A percentile compares a stretch with the other conserved stretches of the same genome.
Evolutionary conservation across 2,888 invertebrate genomes (phyloP).

Genomic region (Drosophila incognita): DNA sequence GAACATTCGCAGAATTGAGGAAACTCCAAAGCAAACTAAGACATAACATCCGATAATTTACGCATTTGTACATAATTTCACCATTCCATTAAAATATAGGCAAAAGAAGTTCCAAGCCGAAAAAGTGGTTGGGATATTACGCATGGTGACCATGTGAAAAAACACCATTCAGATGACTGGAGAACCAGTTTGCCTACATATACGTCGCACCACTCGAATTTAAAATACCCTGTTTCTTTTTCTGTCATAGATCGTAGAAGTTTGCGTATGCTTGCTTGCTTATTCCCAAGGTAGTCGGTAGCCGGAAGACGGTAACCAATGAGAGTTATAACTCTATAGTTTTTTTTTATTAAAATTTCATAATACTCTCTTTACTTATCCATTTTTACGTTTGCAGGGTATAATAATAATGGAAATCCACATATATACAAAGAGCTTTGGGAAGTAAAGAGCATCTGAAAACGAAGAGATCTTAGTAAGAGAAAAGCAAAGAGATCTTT

Average conservation of each 20-base stretch:
- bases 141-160: neutral
- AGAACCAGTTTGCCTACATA: constrained; percentile 20
- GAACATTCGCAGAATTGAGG: neutral
- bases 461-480: constrained; percentile 7
- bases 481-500: neutral
- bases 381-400: neutral
- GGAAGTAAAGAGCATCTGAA: neutral
- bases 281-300: neutral
- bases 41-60: constrained; percentile 1
- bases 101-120: neutral
- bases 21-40: neutral
- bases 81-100: neutral
- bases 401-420: neutral
- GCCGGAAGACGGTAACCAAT: neutral
- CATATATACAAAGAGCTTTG: neutral
- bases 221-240: neutral
- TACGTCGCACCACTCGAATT: constrained; percentile 1
- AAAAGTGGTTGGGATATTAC: constrained; percentile 9
- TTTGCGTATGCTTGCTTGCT: neutral
- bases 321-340: neutral
- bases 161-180: neutral
- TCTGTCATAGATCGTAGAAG: neutral
- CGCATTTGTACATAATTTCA: constrained; percentile 8
- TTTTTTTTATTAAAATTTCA: neutral
- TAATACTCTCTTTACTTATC: neutral